Base-by-base conservation (phyloP, 2,113 vertebrate species). In the Myxocyprinus asiaticus region DNA sequence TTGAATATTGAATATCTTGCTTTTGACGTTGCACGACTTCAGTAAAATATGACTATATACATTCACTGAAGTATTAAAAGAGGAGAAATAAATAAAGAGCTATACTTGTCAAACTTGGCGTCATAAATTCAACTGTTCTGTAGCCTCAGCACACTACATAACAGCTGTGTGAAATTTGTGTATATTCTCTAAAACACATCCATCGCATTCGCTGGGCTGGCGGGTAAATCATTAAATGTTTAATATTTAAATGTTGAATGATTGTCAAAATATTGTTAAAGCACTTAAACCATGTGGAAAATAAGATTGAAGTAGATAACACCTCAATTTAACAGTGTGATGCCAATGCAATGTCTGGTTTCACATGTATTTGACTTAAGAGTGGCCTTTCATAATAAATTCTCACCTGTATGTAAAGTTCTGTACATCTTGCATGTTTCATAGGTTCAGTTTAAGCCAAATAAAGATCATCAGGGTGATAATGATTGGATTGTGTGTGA, bases 161-260 rank as follows among this genome's bases (percentile, higher is more conserved):
- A 50, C 4, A 33, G n/a, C 42, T 59, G 53, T 59, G 58, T 43
- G 5, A 45, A 48, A 12, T 9, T 48, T 58, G 43, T 73, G 43
- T 22, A 45, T 73, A 1, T 62, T 44, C 15, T 61, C 10, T 48
- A 4, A 62, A 61, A 47, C n/a, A 0, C 67, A 43, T 62, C 17
- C 47, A 43, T 22, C 51, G 17, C 45, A 62, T 71, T 78, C 65
- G 44, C 51, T 6, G 55, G 62, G 9, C 53, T 58, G 44, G 63
- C 73, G 77, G 73, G 63, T 33, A 33, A 33, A 33, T 82, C 48
- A 63, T 77, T 43, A 63, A 44, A 85, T 80, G 80, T 85, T 85
- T 85, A 73, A 73, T 68, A 65, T 81, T 84, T 84, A 84, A 76
- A 79, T 82, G 67, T 79, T 81, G 14, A 73, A 42, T 80, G 42